Base-by-base conservation (phyloP, 2,888 invertebrate genomes). In the Cerastis rubricosa region DNA sequence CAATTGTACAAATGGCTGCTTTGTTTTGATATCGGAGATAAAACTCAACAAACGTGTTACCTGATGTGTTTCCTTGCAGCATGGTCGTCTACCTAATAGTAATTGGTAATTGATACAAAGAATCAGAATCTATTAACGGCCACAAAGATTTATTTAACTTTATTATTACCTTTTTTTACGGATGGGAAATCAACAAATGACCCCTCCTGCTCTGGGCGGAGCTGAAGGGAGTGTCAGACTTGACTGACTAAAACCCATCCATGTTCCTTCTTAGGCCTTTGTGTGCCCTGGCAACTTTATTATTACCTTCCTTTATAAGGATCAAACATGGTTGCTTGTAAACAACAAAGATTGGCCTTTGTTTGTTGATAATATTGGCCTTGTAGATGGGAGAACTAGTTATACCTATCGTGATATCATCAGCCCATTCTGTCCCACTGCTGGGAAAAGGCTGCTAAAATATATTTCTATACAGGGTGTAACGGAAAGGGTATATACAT, bases 111-210 rank as follows among this genome's bases (percentile, higher is more conserved):
- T 29, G 8, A 78, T 43, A 49, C 17, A 45, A 59, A 59, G 12
- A 35, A 0, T 9, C 8, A 0, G 61, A 66, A 54, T 19, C 43
- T 61, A 78, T 78, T 35, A 61, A n/a, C 35, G 29, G 51, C 22
- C 59, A 61, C n/a, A 78, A 78, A 47, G 45, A 78, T 78, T 54
- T 47, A 78, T 57, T 25, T 12, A 29, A 40, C 22, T 72, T 61
- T 29, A 61, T 49, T 47, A 47, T 49, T 14, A 22, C 5, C 11
- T 35, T 25, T 40, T 25, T 71, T 14, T 19, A 7, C n/a, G n/a
- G n/a, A n/a, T n/a, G n/a, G n/a, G n/a, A n/a, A n/a, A n/a, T n/a
- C n/a, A n/a, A n/a, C n/a, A n/a, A n/a, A n/a, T n/a, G n/a, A n/a
- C n/a, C n/a, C n/a, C n/a, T n/a, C n/a, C n/a, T n/a, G n/a, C n/a